Evolutionary conservation across 2,113 vertebrate genomes (phyloP).

Genomic region (Hystrix brachyura): DNA sequence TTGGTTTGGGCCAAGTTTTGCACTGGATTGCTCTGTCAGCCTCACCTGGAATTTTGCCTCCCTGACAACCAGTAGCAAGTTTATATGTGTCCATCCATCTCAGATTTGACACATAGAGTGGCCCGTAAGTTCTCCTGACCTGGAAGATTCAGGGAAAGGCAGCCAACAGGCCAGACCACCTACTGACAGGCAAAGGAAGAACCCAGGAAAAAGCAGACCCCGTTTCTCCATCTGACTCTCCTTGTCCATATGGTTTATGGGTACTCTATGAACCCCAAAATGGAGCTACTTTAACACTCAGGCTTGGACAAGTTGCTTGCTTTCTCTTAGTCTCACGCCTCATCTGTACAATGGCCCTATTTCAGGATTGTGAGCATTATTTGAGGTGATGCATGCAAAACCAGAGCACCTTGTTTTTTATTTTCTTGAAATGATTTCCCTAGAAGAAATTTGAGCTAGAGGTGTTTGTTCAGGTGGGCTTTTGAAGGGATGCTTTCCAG

Average conservation of each 20-base stretch:
- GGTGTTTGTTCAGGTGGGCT: neutral
- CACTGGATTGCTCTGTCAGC: neutral
- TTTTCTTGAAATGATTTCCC: neutral
- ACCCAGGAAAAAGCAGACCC: neutral
- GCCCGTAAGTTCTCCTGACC: neutral
- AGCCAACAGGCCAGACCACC: neutral
- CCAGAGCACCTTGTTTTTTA: neutral
- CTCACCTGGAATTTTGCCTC: neutral
- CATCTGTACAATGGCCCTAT: neutral
- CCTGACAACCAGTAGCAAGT: neutral
- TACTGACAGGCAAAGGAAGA: neutral
- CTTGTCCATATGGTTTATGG: fast-evolving
- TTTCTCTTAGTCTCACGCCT: neutral
- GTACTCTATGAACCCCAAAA: neutral
- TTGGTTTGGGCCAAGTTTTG: neutral
- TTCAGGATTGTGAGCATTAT: neutral
- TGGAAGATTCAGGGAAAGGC: neutral
- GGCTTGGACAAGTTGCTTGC: neutral
- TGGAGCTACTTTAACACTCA: neutral
- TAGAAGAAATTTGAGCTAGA: neutral
- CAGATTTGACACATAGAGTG: neutral
- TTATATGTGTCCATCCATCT: neutral
- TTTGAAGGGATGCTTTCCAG: neutral
- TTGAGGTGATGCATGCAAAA: neutral
- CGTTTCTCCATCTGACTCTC: neutral